Evolutionary conservation across 2,113 vertebrate species (phyloP).

Genomic region (Telmatochromis sp.): DNA sequence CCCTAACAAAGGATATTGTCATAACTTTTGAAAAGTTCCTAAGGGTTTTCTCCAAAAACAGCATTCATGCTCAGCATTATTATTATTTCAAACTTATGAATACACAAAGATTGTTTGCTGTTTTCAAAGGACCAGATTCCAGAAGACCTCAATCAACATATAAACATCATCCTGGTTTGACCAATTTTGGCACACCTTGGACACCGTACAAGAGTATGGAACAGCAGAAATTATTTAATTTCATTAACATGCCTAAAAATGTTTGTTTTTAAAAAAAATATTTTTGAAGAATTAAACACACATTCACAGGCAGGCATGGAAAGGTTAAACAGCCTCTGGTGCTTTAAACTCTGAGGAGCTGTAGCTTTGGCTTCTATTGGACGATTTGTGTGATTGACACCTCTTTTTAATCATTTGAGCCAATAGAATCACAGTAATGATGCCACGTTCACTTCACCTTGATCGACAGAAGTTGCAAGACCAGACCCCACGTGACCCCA

Average conservation of each 20-base stretch:
- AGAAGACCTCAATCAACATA: neutral
- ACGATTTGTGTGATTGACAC: neutral
- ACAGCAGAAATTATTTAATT: neutral
- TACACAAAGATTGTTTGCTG: rapidly evolving
- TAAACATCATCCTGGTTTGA: neutral
- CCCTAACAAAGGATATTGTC: neutral
- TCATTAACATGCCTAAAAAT: neutral
- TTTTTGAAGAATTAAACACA: neutral
- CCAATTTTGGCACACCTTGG: neutral
- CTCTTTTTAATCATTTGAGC: neutral
- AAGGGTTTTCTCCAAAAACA: neutral
- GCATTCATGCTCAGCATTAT: neutral
- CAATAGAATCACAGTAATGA: neutral
- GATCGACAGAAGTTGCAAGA: rapidly evolving
- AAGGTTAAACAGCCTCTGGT: rapidly evolving
- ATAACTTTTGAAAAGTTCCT: rapidly evolving
- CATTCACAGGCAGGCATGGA: neutral
- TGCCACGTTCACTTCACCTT: rapidly evolving
- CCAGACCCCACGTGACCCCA: neutral
- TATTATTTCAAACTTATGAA: neutral
- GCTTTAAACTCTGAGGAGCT: neutral
- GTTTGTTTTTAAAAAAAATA: rapidly evolving
- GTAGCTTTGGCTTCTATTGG: rapidly evolving
- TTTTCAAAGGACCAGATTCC: neutral
- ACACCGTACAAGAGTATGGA: rapidly evolving